Percentiles rank a stretch among this genome's conserved stretches.
phyloP scores from a whole-genome alignment of 2,888 invertebrate genomes.

The Drosophila bunnanda region DNA sequence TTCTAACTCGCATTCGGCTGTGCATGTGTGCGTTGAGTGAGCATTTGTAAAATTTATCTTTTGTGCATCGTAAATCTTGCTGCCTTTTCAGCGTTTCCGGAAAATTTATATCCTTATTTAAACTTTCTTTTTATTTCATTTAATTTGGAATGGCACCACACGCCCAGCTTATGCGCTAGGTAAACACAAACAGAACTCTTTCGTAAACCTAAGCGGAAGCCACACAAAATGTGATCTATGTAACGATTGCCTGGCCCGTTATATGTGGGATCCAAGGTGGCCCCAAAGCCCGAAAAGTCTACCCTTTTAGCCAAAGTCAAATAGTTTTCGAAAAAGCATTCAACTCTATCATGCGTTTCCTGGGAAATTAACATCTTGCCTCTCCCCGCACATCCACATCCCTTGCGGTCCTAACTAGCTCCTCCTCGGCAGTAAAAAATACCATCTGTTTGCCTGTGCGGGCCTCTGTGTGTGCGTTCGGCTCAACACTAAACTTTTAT shows the following conservation, averaged over 20 bases:
- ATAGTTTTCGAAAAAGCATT: slow-evolving; percentile 78
- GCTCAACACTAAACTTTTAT: slow-evolving; percentile 73
- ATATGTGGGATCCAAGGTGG: slow-evolving; percentile 28
- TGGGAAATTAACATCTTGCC: slow-evolving; percentile 79
- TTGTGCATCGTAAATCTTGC: slow-evolving; percentile 77
- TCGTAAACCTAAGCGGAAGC: slow-evolving; percentile 43
- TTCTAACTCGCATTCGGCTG: slow-evolving; percentile 11
- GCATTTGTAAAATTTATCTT: slow-evolving; percentile 71
- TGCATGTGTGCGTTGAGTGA: slow-evolving; percentile 21
- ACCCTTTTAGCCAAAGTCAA: slow-evolving; percentile 68
- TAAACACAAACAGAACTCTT: slow-evolving; percentile 31
- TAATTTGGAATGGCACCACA: slow-evolving; percentile 56
- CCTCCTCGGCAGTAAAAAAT: slow-evolving; percentile 63
- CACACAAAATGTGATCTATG: slow-evolving; percentile 65
- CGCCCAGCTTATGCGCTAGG: slow-evolving; percentile 25
- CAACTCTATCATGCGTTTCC: slow-evolving; percentile 81
- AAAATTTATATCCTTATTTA: slow-evolving; percentile 80
- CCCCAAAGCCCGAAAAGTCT: background rate
- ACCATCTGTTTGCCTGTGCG: slow-evolving; percentile 48
- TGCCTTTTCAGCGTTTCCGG: slow-evolving; percentile 76
- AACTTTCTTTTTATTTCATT: slow-evolving; percentile 77
- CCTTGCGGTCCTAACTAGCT: slow-evolving; percentile 54
- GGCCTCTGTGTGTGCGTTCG: slow-evolving; percentile 36
- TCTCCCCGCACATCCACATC: slow-evolving; percentile 9
- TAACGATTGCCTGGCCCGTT: slow-evolving; percentile 57